These are phyloP conservation scores for Scyliorhinus canicula DNA, from an alignment of 2,797 vertebrate species.

Conservation along the genomic window DNA sequence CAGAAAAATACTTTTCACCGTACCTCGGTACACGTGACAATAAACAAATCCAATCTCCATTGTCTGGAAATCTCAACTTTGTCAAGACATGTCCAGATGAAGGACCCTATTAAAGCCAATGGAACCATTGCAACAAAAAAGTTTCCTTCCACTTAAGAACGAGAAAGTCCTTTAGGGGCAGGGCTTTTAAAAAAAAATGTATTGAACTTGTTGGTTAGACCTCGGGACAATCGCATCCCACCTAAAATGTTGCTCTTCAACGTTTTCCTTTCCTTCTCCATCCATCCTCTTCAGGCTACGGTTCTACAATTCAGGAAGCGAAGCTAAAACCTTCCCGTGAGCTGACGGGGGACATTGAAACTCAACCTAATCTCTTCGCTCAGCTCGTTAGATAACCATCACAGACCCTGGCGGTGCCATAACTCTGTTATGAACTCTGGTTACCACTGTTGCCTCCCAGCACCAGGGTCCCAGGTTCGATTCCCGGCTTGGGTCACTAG, in stretches of 20 bases:
- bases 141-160: neutral
- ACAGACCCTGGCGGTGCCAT: neutral
- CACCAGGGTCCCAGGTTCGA: no score
- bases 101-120: neutral
- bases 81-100: neutral
- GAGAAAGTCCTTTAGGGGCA: neutral
- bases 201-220: no score
- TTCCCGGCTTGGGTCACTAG: no score
- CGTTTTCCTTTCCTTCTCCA: neutral
- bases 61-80: neutral
- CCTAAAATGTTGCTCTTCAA: neutral
- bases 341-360: neutral
- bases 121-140: neutral
- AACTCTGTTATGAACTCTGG: no score
- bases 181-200: no score
- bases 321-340: neutral
- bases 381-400: neutral
- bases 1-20: no score
- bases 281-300: neutral
- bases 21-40: no score
- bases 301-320: no score
- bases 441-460: no score
- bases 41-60: no score
- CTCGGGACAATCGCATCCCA: neutral
- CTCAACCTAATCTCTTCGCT: neutral